A percentile compares a stretch with the other conserved stretches of the same genome.
phyloP scores from a whole-genome alignment of 2,113 vertebrate species.

The Enhydra lutris region DNA sequence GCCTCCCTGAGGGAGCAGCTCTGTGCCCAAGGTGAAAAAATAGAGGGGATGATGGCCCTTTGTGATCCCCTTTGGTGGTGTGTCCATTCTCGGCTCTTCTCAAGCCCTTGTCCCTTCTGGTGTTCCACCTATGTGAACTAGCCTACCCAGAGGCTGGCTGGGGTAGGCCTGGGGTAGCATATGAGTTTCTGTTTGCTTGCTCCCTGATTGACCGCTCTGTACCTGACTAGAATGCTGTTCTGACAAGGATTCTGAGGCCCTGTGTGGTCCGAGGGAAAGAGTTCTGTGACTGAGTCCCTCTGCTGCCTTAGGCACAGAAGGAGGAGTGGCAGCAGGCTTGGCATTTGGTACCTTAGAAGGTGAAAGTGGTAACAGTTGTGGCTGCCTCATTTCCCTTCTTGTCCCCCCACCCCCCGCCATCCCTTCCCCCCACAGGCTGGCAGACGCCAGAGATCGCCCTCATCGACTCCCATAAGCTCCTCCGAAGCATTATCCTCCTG shows the following conservation, averaged over 20 bases:
- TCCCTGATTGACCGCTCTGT: background rate
- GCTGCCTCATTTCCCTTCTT: accelerated
- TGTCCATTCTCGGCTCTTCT: background rate
- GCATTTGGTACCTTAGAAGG: background rate
- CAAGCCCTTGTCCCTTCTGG: background rate
- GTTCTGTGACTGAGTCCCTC: background rate
- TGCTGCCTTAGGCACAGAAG: background rate
- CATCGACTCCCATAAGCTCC: conserved; percentile 88
- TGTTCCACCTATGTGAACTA: background rate
- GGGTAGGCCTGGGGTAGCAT: background rate
- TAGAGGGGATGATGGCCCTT: background rate
- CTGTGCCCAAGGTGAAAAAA: conserved; percentile 81
- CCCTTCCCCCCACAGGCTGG: conserved; percentile 79
- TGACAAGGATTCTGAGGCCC: conserved; percentile 8
- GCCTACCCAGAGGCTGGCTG: background rate
- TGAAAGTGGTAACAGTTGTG: background rate
- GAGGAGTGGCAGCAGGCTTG: background rate
- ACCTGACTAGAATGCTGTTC: background rate
- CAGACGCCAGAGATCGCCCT: conserved; percentile 86
- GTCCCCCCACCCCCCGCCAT: too few relatives aligned
- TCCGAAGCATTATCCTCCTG: conserved; percentile 88
- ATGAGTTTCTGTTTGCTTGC: background rate
- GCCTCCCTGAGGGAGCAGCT: conserved; percentile 80
- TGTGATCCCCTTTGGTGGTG: background rate
- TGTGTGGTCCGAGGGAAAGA: background rate